Conservation (phyloP, 2,113 vertebrate species). For the Tiliqua scincoides region DNA sequence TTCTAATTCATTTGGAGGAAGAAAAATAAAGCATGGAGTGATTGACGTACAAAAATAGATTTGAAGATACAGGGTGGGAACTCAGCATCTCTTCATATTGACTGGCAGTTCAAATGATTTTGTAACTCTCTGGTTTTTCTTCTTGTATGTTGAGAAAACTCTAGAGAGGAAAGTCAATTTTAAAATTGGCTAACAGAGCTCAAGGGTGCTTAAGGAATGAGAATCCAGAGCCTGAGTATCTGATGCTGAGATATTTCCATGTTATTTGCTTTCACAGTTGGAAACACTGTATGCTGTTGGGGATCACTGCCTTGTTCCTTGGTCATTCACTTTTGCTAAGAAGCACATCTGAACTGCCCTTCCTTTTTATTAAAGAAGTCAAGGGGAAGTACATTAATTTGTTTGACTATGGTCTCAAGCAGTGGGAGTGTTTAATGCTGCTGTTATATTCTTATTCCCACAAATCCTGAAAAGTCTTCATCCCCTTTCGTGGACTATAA, state of each 20-base stretch:
- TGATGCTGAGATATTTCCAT: not conserved
- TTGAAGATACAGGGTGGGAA: not conserved
- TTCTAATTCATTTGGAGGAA: not conserved
- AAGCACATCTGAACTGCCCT: constrained; percentile 12
- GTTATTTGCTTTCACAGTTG: constrained; percentile 34
- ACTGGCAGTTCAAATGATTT: not conserved
- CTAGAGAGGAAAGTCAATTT: not conserved
- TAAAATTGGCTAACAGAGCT: not conserved
- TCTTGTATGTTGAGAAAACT: not conserved
- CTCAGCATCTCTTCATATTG: not conserved
- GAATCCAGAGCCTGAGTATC: rapidly evolving
- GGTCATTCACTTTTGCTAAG: constrained; percentile 20
- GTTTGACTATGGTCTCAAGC: constrained; percentile 45
- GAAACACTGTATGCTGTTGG: constrained; percentile 51
- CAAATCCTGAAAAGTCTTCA: constrained; percentile 16
- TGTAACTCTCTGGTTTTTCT: not conserved
- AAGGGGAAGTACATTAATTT: constrained; percentile 33
- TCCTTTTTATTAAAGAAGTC: constrained; percentile 37
- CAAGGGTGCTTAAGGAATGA: constrained; percentile 11
- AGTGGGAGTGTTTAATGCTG: constrained; percentile 15
- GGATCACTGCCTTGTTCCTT: constrained; percentile 22
- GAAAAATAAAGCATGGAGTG: not conserved
- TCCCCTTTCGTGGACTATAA: constrained; percentile 31
- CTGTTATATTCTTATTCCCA: not conserved
- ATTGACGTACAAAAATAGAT: not conserved